phyloP scores from a whole-genome alignment of 37 sponge, comb jelly and placozoan genomes.

The Diacarnus erythraeanus region DNA sequence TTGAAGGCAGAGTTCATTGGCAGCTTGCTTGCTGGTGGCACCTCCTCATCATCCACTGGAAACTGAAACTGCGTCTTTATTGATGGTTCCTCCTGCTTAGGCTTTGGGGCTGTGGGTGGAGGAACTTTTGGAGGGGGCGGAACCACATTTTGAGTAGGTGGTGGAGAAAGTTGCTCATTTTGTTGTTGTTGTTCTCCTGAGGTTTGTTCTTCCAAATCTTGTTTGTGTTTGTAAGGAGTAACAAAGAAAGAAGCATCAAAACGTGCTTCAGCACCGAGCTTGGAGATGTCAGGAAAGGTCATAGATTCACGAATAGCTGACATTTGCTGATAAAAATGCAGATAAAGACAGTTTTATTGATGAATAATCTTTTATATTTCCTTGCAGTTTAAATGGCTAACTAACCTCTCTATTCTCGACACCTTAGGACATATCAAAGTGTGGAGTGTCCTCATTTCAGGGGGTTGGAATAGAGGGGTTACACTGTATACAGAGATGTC shows the following conservation, averaged over 20 bases:
- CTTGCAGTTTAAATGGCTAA: too few relatives aligned
- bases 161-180: neutral
- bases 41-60: constrained; percentile 53
- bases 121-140: neutral
- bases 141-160: neutral
- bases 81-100: neutral
- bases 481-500: too few relatives aligned
- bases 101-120: neutral
- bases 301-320: neutral
- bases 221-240: neutral
- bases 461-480: too few relatives aligned
- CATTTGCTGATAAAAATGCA: too few relatives aligned
- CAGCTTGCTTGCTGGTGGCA: neutral
- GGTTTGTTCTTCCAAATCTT: too few relatives aligned
- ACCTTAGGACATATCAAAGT: too few relatives aligned
- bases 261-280: neutral
- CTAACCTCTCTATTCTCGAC: too few relatives aligned
- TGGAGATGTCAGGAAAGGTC: constrained; percentile 5
- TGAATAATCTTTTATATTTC: too few relatives aligned
- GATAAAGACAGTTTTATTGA: too few relatives aligned
- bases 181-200: neutral
- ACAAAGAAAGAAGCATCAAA: neutral
- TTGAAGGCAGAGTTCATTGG: neutral
- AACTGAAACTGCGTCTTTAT: constrained; percentile 33
- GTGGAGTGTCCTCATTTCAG: too few relatives aligned